phyloP scores from a whole-genome alignment of 2,888 invertebrate genomes.

The Agrilus mali region DNA sequence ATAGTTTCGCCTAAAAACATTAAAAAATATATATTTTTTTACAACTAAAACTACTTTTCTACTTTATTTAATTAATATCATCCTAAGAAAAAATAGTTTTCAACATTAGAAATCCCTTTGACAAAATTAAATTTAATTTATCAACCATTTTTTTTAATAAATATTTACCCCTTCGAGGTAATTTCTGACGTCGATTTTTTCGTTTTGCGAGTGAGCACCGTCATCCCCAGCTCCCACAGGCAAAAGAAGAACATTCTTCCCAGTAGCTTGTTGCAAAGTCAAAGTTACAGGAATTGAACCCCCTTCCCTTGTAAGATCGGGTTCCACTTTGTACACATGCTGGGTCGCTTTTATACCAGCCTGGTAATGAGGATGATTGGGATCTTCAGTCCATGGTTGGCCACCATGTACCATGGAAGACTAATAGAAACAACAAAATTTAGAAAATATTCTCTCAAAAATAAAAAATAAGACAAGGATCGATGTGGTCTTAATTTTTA shows the following conservation, averaged over 20 bases:
- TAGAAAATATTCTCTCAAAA: background rate
- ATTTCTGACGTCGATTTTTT: conserved; percentile 86
- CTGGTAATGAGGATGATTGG: conserved; percentile 81
- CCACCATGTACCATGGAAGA: conserved; percentile 57
- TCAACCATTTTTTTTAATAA: background rate
- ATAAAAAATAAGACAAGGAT: too few species aligned
- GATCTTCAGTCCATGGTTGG: conserved; percentile 87
- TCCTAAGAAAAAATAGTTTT: background rate
- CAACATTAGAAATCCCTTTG: background rate
- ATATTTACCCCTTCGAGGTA: conserved; percentile 83
- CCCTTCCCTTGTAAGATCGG: conserved; percentile 93
- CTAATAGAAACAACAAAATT: conserved; percentile 14
- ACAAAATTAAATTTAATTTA: background rate
- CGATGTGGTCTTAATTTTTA: too few species aligned
- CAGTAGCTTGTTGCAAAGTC: conserved; percentile 83
- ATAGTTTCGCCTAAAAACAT: conserved; percentile 81
- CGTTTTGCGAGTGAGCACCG: conserved; percentile 98
- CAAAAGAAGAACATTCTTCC: conserved; percentile 84
- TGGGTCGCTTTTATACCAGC: conserved; percentile 75
- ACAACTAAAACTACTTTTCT: background rate
- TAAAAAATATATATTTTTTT: conserved; percentile 15
- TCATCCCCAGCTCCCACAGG: conserved; percentile 95
- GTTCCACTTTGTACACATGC: conserved; percentile 77
- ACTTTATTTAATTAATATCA: background rate
- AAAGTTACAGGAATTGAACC: conserved; percentile 96